Conservation (phyloP, 2,797 vertebrate species). For the Columba guinea region DNA sequence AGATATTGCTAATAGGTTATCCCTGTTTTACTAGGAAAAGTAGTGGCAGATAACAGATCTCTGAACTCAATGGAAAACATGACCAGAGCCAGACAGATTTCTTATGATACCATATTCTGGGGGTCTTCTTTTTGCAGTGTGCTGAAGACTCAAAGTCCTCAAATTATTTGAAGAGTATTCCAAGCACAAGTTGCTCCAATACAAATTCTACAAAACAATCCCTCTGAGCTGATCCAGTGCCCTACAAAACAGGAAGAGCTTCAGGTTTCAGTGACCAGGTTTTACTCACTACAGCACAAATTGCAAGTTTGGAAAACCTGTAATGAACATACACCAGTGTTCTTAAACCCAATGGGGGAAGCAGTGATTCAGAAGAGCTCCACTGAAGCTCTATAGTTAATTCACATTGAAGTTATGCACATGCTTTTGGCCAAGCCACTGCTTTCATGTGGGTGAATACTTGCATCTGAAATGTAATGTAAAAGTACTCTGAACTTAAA, state of each 20-base stretch:
- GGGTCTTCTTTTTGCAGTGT: background rate
- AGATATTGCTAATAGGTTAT: background rate
- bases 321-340: background rate
- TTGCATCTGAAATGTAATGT: background rate
- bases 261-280: background rate
- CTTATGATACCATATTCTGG: background rate
- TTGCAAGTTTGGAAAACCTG: background rate
- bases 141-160: background rate
- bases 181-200: background rate
- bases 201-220: background rate
- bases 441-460: background rate
- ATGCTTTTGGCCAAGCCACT: background rate
- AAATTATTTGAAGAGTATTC: background rate
- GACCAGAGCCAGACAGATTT: background rate
- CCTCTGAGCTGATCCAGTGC: background rate
- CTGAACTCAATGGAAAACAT: background rate
- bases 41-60: background rate
- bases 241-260: background rate
- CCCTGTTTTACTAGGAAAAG: background rate
- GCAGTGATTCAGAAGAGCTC: background rate
- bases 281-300: background rate
- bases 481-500: background rate
- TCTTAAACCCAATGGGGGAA: background rate
- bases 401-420: background rate
- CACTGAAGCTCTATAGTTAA: background rate